Evolutionary conservation across 2,113 vertebrate genomes (phyloP).

Genomic region (Aix galericulata): DNA sequence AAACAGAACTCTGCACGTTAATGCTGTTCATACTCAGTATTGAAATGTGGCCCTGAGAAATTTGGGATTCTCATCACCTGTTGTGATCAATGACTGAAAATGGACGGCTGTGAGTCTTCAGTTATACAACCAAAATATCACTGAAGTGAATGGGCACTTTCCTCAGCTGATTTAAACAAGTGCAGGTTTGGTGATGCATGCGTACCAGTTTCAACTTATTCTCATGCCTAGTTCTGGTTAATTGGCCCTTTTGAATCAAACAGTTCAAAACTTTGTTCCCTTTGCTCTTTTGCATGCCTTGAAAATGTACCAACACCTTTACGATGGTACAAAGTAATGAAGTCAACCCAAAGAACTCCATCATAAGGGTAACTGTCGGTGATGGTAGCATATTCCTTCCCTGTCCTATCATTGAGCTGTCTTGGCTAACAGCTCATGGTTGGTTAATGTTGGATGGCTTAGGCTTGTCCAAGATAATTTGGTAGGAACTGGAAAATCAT

Average conservation of each 20-base stretch:
- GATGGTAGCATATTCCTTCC: background rate
- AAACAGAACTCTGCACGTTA: background rate
- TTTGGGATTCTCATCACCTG: background rate
- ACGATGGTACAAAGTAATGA: background rate
- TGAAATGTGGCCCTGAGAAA: background rate
- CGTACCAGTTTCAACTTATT: background rate
- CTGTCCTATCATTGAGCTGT: background rate
- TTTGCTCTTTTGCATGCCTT: background rate
- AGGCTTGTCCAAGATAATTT: background rate
- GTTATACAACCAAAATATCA: background rate
- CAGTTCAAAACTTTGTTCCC: background rate
- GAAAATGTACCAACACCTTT: background rate
- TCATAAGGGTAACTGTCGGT: background rate
- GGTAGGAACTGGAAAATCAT: background rate
- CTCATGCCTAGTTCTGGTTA: background rate
- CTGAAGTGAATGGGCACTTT: background rate
- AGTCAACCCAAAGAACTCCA: background rate
- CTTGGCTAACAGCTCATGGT: background rate
- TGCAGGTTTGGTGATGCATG: background rate
- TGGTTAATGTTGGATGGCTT: background rate
- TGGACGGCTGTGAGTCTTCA: background rate
- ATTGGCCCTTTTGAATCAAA: background rate
- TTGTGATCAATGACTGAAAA: background rate
- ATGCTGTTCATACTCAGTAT: rapidly evolving
- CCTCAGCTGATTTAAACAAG: background rate